Percentiles rank a stretch among this genome's conserved stretches.
Evolutionary conservation across 2,888 invertebrate species (phyloP).

Genomic region (Coelinius sp.): DNA sequence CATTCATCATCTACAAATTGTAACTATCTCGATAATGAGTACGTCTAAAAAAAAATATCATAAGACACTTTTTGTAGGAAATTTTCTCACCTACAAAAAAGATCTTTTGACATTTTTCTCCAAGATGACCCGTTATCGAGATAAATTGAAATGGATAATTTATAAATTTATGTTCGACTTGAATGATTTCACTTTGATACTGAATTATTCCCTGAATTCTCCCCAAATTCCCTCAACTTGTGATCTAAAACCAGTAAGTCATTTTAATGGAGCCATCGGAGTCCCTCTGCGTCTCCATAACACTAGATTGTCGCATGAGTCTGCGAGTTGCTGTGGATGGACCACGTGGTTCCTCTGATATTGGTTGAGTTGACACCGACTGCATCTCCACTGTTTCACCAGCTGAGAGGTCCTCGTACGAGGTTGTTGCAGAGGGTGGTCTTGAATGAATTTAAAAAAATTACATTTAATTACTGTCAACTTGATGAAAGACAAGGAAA

Average conservation of each 20-base stretch:
- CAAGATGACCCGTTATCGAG: not conserved
- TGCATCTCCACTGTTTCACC: constrained; percentile 70
- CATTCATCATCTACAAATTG: not conserved
- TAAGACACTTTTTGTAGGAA: not conserved
- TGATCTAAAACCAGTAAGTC: constrained; percentile 85
- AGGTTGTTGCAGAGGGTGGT: constrained; percentile 73
- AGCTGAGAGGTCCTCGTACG: constrained; percentile 83
- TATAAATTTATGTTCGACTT: not conserved
- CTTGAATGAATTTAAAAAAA: constrained; percentile 68
- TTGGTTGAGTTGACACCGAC: constrained; percentile 52
- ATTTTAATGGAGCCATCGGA: constrained; percentile 86
- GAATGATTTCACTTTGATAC: not conserved
- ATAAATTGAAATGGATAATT: not conserved
- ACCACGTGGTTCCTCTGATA: constrained; percentile 30
- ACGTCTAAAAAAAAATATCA: no score
- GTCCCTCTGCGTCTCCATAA: constrained; percentile 86
- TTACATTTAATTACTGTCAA: constrained; percentile 15
- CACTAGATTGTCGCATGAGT: constrained; percentile 83
- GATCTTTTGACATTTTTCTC: not conserved
- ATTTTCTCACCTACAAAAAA: not conserved
- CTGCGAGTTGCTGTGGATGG: constrained; percentile 72
- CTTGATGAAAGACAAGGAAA: not conserved
- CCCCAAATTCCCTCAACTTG: not conserved
- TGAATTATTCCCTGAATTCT: not conserved
- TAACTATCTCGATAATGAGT: no score